Base-by-base conservation (phyloP, 2,888 invertebrate genomes). In the Axea sp. region DNA sequence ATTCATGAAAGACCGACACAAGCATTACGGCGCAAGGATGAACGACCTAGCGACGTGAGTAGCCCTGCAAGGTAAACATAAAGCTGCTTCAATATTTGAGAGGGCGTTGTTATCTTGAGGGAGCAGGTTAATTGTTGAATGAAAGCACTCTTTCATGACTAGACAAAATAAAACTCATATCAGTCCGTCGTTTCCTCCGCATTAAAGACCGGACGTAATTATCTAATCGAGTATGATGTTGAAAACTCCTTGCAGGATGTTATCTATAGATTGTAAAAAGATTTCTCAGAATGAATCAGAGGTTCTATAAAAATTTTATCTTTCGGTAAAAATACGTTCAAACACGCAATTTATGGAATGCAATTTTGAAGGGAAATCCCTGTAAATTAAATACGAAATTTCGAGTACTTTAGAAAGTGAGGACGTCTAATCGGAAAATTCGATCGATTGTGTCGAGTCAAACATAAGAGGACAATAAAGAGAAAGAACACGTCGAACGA, bases 381-480 rank as follows among this genome's bases (percentile, higher is more conserved):
- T 17, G 33, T 17, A 47, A 55, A 73, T 47, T 60, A 73, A 73
- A 73, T 55, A 59, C 51, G 55, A 47, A 57, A 57, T 64, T 64
- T 57, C 28, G 28, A 59, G 59, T 60, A 39, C 7, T 55, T 11
- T 24, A n/a, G n/a, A n/a, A n/a, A 15, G 60, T 41, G 53, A 73
- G 55, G 60, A 60, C 41, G 57, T 51, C 53, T 71, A 67, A 73
- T 72, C 75, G 64, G 53, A 6, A 59, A 75, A 62, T 47, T 71
- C 69, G 57, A 65, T 69, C 60, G 57, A 62, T 49, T 62, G 51
- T 55, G 12, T 30, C 55, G 64, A 67, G 43, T 57, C 71, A 47
- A 64, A 72, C 60, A 41, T 73, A 65, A 73, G 76, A 76, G 67
- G 62, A 76, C 72, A 49, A 73, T 79, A 75, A 78, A 76, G 78